Base-by-base conservation (phyloP, 2,113 vertebrate species). In the Aphyosemion australe region DNA sequence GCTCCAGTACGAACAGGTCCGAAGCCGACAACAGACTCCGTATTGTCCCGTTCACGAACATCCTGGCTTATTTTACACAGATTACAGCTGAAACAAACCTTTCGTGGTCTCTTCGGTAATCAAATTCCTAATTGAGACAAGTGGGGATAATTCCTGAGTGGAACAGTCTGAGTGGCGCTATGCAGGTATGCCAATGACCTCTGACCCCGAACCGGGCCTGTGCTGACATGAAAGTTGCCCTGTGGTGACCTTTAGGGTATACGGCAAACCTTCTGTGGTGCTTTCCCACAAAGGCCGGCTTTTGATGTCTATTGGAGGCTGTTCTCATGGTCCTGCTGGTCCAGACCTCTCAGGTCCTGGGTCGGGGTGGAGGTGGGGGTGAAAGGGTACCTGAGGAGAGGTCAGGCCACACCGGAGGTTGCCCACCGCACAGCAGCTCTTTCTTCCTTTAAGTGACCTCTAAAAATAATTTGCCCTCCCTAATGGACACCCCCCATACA, bases 161-260 rank as follows among this genome's bases (percentile, higher is more conserved):
- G 87, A 79, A 78, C 72, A 68, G 87, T 73, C 69, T 79, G 65
- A 69, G 81, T 87, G 83, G 76, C 74, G 61, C 80, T 79, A 74
- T 78, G 78, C 87, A 93, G 90, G 91, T 92, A 93, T 92, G 86
- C 83, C 65, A 19, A 49, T 75, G 51, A 86, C 83, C 89, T 81
- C 19, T 89, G 88, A 92, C 89, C 86, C 59, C 9, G 8, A 58
- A 55, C 69, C 68, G 47, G 76, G 81, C 84, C 74, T 78, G 58
- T 62, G 60, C 74, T 86, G 83, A 89, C 89, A 91, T 91, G 86
- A 91, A 92, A 86, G 76, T 69, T 78, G 90, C 88, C 87, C 86
- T 65, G 0, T 1, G 52, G 46, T 77, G 84, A 91, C 89, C 85
- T 69, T 46, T 31, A 37, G 73, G 76, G 39, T 47, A 14, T 65